These are phyloP conservation scores for Nemoura dubitans DNA, from an alignment of 2,888 invertebrate genomes.

Conservation along the genomic window DNA sequence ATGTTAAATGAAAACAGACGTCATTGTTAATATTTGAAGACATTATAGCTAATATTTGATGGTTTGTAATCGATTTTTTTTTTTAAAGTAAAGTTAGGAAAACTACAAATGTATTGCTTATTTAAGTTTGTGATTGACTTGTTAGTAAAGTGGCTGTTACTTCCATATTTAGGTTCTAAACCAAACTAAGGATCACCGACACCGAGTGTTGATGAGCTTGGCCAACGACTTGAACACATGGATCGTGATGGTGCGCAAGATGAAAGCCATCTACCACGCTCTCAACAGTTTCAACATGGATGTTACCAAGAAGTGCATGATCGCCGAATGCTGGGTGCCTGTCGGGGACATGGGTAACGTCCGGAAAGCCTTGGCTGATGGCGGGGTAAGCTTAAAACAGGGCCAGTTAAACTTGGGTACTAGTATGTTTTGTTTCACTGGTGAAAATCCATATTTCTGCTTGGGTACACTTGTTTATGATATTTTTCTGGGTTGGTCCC, in stretches of 20 bases:
- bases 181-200: constrained; percentile 89
- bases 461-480: too few species aligned
- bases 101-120: too few species aligned
- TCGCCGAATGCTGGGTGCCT: constrained; percentile 92
- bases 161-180: constrained; percentile 72
- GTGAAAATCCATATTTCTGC: too few species aligned
- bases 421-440: too few species aligned
- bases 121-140: background rate
- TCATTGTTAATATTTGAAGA: background rate
- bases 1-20: background rate
- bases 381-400: constrained; percentile 70
- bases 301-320: constrained; percentile 87
- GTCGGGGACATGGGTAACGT: constrained; percentile 74
- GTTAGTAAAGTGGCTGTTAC: background rate
- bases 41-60: background rate
- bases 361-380: constrained; percentile 80
- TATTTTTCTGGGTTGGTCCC: too few species aligned
- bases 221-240: constrained; percentile 88
- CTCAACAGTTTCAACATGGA: constrained; percentile 93
- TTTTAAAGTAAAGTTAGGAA: background rate
- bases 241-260: constrained; percentile 86
- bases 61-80: background rate
- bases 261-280: constrained; percentile 94
- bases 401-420: too few species aligned
- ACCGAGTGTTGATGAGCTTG: constrained; percentile 83